A percentile compares a stretch with the other conserved stretches of the same genome.
Conservation (phyloP, 2,888 invertebrate genomes). For the Linnaemya tessellans region DNA sequence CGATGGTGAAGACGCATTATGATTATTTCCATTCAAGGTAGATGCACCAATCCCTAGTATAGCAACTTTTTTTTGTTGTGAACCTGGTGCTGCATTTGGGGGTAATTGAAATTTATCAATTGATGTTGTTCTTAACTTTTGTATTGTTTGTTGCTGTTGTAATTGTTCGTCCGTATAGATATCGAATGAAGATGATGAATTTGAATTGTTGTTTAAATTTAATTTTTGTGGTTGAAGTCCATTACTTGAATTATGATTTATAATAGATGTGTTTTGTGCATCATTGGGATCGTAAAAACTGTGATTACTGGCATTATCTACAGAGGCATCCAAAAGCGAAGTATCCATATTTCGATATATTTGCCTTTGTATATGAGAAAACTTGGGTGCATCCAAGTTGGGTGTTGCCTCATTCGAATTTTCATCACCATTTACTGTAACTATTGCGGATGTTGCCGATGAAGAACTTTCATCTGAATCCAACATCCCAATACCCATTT, state of each 20-base stretch:
- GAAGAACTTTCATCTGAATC: slow-evolving; percentile 84
- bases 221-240: slow-evolving; percentile 55
- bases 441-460: slow-evolving; percentile 78
- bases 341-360: slow-evolving; percentile 74
- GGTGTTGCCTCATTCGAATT: slow-evolving; percentile 82
- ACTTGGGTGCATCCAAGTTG: slow-evolving; percentile 77
- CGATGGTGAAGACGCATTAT: slow-evolving; percentile 74
- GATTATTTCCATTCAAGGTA: slow-evolving; percentile 8
- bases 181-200: slow-evolving; percentile 77
- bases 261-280: slow-evolving; percentile 44
- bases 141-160: slow-evolving; percentile 60
- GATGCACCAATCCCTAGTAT: slow-evolving; percentile 76
- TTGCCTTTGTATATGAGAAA: slow-evolving; percentile 76
- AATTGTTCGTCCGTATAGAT: slow-evolving; percentile 63
- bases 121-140: slow-evolving; percentile 64
- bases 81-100: slow-evolving; percentile 56
- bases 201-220: slow-evolving; percentile 68
- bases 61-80: slow-evolving; percentile 78
- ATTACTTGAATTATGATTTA: slow-evolving; percentile 34
- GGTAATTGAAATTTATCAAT: slow-evolving; percentile 67
- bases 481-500: slow-evolving; percentile 86
- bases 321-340: slow-evolving; percentile 75
- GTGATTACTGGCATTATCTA: slow-evolving; percentile 74
- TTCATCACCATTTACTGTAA: slow-evolving; percentile 79
- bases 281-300: slow-evolving; percentile 76